Conservation (phyloP, 1,140 invertebrate genomes). For the Doryteuthis pealeii region DNA sequence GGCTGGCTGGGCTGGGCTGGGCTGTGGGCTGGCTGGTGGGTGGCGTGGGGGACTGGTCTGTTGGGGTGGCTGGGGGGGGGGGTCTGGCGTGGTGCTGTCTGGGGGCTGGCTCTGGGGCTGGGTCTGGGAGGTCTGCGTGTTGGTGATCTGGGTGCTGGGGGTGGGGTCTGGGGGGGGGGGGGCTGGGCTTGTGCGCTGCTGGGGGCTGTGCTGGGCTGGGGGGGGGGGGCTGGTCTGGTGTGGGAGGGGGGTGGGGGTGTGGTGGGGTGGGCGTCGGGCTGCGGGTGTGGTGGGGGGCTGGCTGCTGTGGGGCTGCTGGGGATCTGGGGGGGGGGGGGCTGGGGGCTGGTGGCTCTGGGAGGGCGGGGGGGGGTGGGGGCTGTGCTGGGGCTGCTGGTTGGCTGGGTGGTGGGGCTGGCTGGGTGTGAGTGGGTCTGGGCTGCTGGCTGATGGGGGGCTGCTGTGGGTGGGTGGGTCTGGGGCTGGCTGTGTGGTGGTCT, state of each 20-base stretch:
- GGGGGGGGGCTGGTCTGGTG: not conserved
- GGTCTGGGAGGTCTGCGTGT: too few relatives aligned
- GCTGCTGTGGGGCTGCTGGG: not conserved
- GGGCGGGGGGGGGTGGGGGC: not conserved
- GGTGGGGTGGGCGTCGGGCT: not conserved
- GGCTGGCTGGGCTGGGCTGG: too few relatives aligned
- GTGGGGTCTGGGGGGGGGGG: not conserved
- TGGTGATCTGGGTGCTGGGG: too few relatives aligned
- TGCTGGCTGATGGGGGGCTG: not conserved
- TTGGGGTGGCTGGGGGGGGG: not conserved
- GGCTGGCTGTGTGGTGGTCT: not conserved
- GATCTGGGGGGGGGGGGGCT: not conserved
- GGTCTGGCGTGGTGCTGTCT: not conserved
- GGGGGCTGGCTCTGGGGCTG: too few relatives aligned
- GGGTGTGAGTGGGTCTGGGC: not conserved
- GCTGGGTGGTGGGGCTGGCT: not conserved
- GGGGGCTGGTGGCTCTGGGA: not conserved
- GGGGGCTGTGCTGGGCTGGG: conserved; percentile 5
- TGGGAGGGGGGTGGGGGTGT: not conserved
- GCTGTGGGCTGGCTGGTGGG: too few relatives aligned
- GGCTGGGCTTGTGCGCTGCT: not conserved
- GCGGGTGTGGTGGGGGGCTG: not conserved
- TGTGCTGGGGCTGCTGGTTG: not conserved
- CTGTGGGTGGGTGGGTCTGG: not conserved
- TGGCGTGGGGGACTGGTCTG: not conserved